Conservation (phyloP, 2,888 invertebrate species). For the Beris chalybata region DNA sequence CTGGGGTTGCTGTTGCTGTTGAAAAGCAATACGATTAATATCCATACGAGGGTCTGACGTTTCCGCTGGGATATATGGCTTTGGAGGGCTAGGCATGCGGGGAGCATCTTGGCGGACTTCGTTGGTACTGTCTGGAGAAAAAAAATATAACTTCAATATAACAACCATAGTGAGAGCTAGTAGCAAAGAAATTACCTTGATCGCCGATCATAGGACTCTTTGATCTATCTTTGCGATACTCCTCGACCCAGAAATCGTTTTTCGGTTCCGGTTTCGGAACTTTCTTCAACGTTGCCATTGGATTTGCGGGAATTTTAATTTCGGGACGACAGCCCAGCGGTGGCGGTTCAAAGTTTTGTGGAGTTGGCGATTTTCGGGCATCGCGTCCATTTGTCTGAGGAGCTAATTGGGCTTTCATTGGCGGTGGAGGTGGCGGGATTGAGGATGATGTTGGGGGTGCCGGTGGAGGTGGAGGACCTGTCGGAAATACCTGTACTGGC, state of each 20-base stretch:
- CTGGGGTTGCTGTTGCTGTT: constrained; percentile 16
- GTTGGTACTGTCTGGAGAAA: constrained; percentile 23
- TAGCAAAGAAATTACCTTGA: constrained; percentile 10
- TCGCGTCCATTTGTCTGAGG: constrained; percentile 61
- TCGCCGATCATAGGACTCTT: constrained; percentile 54
- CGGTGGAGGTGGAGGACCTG: constrained; percentile 55
- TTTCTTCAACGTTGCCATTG: constrained; percentile 69
- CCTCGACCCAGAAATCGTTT: constrained; percentile 63
- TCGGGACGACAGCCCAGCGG: constrained; percentile 67
- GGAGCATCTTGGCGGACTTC: constrained; percentile 20
- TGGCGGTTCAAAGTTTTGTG: constrained; percentile 58
- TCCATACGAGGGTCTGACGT: constrained; percentile 17
- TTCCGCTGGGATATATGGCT: not conserved
- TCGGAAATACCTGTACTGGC: constrained; percentile 66
- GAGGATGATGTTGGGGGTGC: constrained; percentile 40
- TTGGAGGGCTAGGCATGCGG: constrained; percentile 18
- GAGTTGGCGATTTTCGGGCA: constrained; percentile 57
- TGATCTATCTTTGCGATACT: constrained; percentile 58
- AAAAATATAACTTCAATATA: not conserved
- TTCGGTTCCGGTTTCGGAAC: constrained; percentile 70
- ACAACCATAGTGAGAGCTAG: not conserved
- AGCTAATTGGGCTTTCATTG: constrained; percentile 52
- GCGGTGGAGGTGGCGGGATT: constrained; percentile 44
- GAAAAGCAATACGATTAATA: constrained; percentile 30
- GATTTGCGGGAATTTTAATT: constrained; percentile 74